phyloP scores from a whole-genome alignment of 2,888 invertebrate species.

The Archaeoteleia sp. region DNA sequence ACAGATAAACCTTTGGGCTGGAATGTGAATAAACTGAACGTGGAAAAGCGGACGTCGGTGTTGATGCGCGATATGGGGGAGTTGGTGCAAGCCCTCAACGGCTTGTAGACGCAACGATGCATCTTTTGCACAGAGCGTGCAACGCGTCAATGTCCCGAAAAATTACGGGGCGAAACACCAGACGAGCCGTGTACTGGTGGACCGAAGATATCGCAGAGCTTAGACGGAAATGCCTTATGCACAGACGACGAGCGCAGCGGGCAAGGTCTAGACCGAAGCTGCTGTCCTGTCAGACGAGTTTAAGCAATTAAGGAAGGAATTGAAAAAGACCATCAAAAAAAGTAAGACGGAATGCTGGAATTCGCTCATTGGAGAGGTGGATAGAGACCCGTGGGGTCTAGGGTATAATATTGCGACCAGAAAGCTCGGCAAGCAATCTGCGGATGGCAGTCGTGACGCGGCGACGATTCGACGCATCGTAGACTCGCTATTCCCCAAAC shows the following conservation, averaged over 20 bases:
- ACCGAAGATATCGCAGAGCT: conserved; percentile 52
- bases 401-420: conserved; percentile 52
- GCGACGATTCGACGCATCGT: conserved; percentile 25
- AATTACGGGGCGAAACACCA: neutral
- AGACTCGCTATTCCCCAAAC: conserved; percentile 29
- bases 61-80: too few species aligned
- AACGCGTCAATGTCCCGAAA: conserved; percentile 30
- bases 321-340: conserved; percentile 11
- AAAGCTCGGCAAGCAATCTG: neutral
- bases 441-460: neutral
- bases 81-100: neutral
- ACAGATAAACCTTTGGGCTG: too few species aligned
- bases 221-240: conserved; percentile 32
- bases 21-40: too few species aligned
- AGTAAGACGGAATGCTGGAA: conserved; percentile 51
- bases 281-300: neutral
- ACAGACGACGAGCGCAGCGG: conserved; percentile 31
- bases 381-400: conserved; percentile 52
- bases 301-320: conserved; percentile 17
- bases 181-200: conserved; percentile 54
- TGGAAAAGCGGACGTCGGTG: too few species aligned
- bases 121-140: conserved; percentile 10
- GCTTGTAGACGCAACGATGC: neutral
- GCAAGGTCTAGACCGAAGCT: conserved; percentile 13
- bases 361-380: conserved; percentile 1